Percentiles rank a stretch among this genome's conserved stretches.
Conservation (phyloP, 2,113 vertebrate species). For the Pithys albifrons region DNA sequence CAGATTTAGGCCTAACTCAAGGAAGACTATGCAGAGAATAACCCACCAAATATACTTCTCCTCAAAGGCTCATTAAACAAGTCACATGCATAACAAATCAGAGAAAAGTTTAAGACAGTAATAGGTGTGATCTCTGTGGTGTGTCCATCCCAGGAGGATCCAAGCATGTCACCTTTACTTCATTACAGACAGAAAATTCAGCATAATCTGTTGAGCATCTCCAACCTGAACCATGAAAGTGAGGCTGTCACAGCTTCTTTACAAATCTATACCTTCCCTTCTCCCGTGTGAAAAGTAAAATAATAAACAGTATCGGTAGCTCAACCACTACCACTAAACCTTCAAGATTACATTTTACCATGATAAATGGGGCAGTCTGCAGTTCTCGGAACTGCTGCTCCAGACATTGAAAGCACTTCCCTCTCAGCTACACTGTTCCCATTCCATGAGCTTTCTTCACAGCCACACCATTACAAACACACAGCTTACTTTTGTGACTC, state of each 20-base stretch:
- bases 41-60: not conserved
- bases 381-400: not conserved
- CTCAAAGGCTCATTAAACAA: not conserved
- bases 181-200: not conserved
- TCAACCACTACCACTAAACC: not conserved
- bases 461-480: not conserved
- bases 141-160: not conserved
- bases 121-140: not conserved
- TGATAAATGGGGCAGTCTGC: not conserved
- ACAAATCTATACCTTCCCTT: not conserved
- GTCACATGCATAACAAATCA: not conserved
- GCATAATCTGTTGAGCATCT: not conserved
- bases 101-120: not conserved
- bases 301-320: not conserved
- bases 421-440: not conserved
- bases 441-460: not conserved
- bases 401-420: not conserved
- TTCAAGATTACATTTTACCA: not conserved
- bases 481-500: not conserved
- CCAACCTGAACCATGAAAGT: not conserved
- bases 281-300: not conserved
- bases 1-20: not conserved
- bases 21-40: not conserved
- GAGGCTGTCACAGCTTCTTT: not conserved
- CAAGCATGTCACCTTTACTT: not conserved